Evolutionary conservation across 2,797 vertebrate genomes (phyloP).

Genomic region (Arctocebus calabarensis): DNA sequence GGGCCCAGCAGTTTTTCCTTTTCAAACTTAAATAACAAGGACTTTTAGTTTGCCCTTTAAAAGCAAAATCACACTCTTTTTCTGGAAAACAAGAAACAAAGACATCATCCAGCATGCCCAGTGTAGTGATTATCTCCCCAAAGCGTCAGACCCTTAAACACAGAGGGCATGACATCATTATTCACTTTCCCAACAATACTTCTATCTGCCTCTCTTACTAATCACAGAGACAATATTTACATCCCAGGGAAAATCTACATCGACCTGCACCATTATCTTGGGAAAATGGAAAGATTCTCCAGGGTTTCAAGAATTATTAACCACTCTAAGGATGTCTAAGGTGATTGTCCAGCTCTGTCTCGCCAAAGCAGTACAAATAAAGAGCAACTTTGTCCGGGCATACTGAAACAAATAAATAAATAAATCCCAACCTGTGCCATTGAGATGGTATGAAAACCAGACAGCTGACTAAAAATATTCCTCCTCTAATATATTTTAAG

Average conservation of each 20-base stretch:
- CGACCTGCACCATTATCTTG: neutral
- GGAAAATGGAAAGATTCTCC: slow-evolving; percentile 13
- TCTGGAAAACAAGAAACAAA: neutral
- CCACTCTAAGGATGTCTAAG: neutral
- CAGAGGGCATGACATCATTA: slow-evolving; percentile 26
- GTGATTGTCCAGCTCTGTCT: neutral
- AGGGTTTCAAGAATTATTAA: neutral
- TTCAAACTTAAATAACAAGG: neutral
- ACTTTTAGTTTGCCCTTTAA: neutral
- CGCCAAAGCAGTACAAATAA: slow-evolving; percentile 29
- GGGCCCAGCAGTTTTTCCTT: neutral
- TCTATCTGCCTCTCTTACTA: neutral
- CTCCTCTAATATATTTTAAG: neutral
- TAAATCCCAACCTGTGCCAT: neutral
- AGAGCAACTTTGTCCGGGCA: neutral
- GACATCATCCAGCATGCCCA: neutral
- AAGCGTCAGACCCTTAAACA: neutral
- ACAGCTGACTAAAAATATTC: neutral
- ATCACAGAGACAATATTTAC: neutral
- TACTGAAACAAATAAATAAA: slow-evolving; percentile 11
- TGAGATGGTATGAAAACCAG: neutral
- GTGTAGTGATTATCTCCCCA: neutral
- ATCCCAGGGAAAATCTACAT: neutral
- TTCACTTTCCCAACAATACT: slow-evolving; percentile 9
- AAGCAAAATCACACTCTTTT: neutral